A percentile compares a stretch with the other conserved stretches of the same genome.
Conservation (phyloP, 2,888 invertebrate species). For the Chloroclysta siterata region DNA sequence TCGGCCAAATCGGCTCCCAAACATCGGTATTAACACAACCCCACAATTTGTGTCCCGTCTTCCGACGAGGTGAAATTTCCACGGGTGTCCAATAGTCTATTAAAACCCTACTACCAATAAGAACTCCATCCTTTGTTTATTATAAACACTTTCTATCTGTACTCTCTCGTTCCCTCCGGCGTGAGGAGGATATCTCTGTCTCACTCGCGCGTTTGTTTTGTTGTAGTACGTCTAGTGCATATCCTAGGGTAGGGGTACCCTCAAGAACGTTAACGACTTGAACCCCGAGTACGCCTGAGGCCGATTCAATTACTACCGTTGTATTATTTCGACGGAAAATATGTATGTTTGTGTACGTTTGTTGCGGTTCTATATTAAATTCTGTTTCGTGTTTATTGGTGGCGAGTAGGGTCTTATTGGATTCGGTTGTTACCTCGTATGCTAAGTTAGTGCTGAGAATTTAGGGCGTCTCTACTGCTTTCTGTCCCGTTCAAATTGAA, state of each 20-base stretch:
- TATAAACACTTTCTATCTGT: slow-evolving; percentile 79
- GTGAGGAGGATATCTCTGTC: slow-evolving; percentile 47
- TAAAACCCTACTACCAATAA: slow-evolving; percentile 72
- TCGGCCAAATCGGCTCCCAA: slow-evolving; percentile 73
- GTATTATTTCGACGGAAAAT: slow-evolving; percentile 83
- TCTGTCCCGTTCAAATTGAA: slow-evolving; percentile 18
- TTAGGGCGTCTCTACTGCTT: slow-evolving; percentile 15
- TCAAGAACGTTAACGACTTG: slow-evolving; percentile 81
- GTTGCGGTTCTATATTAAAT: slow-evolving; percentile 77
- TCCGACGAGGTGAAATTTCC: slow-evolving; percentile 64
- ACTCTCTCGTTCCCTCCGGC: slow-evolving; percentile 50
- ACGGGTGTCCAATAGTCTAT: slow-evolving; percentile 69
- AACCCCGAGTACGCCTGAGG: slow-evolving; percentile 79
- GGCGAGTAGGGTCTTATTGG: slow-evolving; percentile 43
- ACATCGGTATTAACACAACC: slow-evolving; percentile 64
- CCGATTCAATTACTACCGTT: slow-evolving; percentile 84
- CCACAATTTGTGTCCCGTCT: slow-evolving; percentile 65
- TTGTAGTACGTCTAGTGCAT: slow-evolving; percentile 77
- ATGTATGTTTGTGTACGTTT: slow-evolving; percentile 75
- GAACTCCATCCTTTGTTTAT: slow-evolving; percentile 83
- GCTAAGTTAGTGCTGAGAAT: slow-evolving; percentile 30
- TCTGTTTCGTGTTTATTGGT: slow-evolving; percentile 48
- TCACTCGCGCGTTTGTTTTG: slow-evolving; percentile 69
- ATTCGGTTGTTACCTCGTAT: slow-evolving; percentile 38
- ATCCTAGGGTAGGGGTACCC: slow-evolving; percentile 56